Percentiles rank a stretch among this genome's conserved stretches.
Evolutionary conservation across 2,888 invertebrate genomes (phyloP).

Genomic region (Lamproptera curius): DNA sequence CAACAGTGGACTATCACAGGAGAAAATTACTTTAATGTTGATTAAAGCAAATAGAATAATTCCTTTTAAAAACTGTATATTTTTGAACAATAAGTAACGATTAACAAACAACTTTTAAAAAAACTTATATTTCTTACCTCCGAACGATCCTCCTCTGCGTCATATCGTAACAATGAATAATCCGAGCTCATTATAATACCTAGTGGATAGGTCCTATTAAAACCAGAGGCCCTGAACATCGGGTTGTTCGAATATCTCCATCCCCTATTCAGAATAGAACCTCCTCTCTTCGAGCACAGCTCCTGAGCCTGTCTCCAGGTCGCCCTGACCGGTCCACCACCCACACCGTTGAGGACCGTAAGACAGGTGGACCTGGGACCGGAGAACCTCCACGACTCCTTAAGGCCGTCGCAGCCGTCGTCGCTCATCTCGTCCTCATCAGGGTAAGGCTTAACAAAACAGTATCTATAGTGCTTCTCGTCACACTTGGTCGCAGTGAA

Average conservation of each 20-base stretch:
- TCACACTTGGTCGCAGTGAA: slow-evolving; percentile 54
- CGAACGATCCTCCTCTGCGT: slow-evolving; percentile 36
- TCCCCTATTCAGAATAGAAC: slow-evolving; percentile 53
- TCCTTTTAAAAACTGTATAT: no score
- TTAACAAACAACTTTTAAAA: no score
- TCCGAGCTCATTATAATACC: slow-evolving; percentile 44
- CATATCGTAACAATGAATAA: slow-evolving; percentile 37
- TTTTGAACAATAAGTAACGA: no score
- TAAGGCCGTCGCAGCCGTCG: slow-evolving; percentile 44
- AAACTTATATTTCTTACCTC: no score
- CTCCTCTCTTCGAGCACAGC: slow-evolving; percentile 46
- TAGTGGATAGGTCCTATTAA: slow-evolving; percentile 44
- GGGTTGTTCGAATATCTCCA: slow-evolving; percentile 64
- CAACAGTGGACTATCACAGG: no score
- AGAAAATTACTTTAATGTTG: no score
- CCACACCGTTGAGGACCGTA: slow-evolving; percentile 37
- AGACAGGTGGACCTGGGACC: slow-evolving; percentile 59
- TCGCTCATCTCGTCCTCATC: slow-evolving; percentile 33
- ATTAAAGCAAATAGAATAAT: no score
- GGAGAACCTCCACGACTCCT: slow-evolving; percentile 42
- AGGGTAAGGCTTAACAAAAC: slow-evolving; percentile 53
- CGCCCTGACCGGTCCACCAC: slow-evolving; percentile 51
- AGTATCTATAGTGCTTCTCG: slow-evolving; percentile 56
- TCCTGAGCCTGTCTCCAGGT: slow-evolving; percentile 58
- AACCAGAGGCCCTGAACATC: slow-evolving; percentile 31